These are phyloP conservation scores for Hemiscyllium ocellatum DNA, from an alignment of 2,113 vertebrate genomes.

Conservation along the genomic window DNA sequence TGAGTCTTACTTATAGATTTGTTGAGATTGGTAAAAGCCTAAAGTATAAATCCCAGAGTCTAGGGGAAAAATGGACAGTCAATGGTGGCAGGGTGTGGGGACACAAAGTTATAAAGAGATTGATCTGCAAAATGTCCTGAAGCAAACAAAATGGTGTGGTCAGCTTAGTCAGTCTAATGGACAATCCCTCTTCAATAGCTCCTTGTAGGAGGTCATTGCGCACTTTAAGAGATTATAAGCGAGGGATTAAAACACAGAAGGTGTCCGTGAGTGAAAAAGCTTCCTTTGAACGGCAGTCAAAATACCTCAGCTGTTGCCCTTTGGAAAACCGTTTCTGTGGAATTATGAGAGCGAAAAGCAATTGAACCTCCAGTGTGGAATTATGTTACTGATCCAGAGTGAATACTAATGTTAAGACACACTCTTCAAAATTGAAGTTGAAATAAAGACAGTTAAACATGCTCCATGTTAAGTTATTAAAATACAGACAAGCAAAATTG, in stretches of 20 bases:
- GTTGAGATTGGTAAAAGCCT: background rate
- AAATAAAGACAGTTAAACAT: conserved; percentile 18
- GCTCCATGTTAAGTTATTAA: conserved; percentile 22
- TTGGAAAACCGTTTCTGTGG: background rate
- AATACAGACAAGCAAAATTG: conserved; percentile 25
- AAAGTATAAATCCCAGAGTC: background rate
- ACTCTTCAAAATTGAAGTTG: background rate
- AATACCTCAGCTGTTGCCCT: background rate
- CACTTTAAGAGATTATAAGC: background rate
- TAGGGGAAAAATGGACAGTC: background rate
- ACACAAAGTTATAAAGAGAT: background rate
- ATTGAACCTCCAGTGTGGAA: background rate
- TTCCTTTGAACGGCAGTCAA: background rate
- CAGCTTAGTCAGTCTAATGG: background rate
- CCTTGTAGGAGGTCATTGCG: background rate
- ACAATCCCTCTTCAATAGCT: background rate
- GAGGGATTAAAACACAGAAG: background rate
- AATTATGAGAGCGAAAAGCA: background rate
- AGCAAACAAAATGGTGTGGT: background rate
- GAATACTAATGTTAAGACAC: conserved; percentile 1
- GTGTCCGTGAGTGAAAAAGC: background rate
- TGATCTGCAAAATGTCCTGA: too few relatives aligned
- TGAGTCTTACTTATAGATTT: background rate
- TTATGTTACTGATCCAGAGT: background rate
- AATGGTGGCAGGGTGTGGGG: background rate